Evolutionary conservation across 2,888 invertebrate genomes (phyloP).

Genomic region (Drosophila subsilvestris): DNA sequence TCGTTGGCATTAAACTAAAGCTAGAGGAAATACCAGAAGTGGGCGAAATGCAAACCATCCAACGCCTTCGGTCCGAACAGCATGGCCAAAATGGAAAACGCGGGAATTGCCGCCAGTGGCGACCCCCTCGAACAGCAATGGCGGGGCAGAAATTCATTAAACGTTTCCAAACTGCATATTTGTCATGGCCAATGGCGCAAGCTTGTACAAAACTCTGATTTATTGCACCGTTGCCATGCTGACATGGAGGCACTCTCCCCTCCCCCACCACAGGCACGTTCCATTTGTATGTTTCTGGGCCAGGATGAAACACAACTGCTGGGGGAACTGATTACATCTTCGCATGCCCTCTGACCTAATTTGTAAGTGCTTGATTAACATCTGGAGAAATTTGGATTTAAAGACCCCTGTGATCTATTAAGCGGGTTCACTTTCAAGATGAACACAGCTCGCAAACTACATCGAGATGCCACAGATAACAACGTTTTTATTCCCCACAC

Average conservation of each 20-base stretch:
- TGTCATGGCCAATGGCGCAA: conserved; percentile 23
- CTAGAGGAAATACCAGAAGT: background rate
- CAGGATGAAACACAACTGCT: background rate
- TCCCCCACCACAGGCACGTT: background rate
- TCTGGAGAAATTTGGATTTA: too few species aligned
- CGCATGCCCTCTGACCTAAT: too few species aligned
- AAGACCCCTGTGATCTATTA: too few species aligned
- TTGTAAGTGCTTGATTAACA: too few species aligned
- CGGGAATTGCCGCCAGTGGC: too few species aligned
- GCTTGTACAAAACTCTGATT: conserved; percentile 17
- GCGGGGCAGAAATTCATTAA: conserved; percentile 58
- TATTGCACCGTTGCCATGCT: conserved; percentile 23
- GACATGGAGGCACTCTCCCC: conserved; percentile 2
- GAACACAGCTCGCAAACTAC: too few species aligned
- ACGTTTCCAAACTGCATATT: conserved; percentile 65
- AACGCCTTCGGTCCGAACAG: background rate
- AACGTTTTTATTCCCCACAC: too few species aligned
- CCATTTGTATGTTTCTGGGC: background rate
- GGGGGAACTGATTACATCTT: too few species aligned
- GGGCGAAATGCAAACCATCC: too few species aligned
- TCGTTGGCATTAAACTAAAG: background rate
- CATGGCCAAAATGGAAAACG: background rate
- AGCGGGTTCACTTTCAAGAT: too few species aligned
- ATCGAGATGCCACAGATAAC: too few species aligned
- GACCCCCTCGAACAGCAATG: conserved; percentile 51